These are phyloP conservation scores for Pelusios castaneus DNA, from an alignment of 2,113 vertebrate genomes.

Conservation along the genomic window DNA sequence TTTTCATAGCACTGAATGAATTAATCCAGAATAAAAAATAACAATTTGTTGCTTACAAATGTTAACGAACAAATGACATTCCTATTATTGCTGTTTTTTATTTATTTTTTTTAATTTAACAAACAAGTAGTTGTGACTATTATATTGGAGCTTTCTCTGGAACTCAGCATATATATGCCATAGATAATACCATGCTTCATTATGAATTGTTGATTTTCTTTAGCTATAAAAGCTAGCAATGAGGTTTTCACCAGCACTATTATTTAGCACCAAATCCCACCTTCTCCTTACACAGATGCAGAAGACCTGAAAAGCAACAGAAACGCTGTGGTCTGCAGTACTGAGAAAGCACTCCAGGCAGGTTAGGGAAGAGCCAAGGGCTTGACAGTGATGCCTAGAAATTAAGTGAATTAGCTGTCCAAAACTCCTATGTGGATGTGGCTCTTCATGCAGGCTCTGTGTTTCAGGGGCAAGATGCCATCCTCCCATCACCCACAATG, in stretches of 20 bases:
- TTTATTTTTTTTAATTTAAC: conserved; percentile 7
- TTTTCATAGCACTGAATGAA: neutral
- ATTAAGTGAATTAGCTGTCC: neutral
- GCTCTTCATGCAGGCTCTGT: rapidly evolving
- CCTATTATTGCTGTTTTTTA: neutral
- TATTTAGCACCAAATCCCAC: conserved; percentile 1
- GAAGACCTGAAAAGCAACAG: neutral
- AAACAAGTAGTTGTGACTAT: neutral
- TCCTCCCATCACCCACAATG: neutral
- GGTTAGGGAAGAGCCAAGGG: neutral
- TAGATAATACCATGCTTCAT: neutral
- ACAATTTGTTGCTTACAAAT: neutral
- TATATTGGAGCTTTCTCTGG: neutral
- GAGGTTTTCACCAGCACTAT: neutral
- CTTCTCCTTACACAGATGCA: neutral
- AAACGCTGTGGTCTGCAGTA: neutral
- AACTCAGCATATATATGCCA: neutral
- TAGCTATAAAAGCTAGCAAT: neutral
- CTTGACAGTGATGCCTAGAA: neutral
- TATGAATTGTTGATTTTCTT: conserved; percentile 19
- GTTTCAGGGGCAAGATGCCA: neutral
- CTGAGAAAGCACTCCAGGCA: neutral
- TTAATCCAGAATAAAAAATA: neutral
- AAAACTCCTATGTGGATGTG: neutral
- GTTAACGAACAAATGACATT: neutral